phyloP scores from a whole-genome alignment of 1,140 invertebrate genomes.

The Diachasmimorpha longicaudata region DNA sequence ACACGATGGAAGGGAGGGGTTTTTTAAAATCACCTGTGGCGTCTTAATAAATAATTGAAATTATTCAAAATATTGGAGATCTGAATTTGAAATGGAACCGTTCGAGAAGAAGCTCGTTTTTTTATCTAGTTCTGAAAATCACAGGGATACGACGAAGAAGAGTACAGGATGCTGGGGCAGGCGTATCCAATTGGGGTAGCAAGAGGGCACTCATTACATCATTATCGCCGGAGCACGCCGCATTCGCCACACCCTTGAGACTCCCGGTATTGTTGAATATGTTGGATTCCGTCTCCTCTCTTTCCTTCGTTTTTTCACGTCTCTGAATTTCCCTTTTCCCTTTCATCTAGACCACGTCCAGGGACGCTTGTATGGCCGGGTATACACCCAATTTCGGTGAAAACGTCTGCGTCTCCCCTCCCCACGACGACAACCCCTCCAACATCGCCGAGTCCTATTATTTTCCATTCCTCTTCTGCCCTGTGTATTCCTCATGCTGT shows the following conservation, averaged over 20 bases:
- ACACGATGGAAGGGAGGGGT: no score
- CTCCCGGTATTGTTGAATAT: slow-evolving; percentile 15
- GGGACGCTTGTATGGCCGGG: background rate
- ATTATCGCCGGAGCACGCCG: slow-evolving; percentile 41
- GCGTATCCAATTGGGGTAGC: slow-evolving; percentile 39
- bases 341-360: background rate
- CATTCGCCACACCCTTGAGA: slow-evolving; percentile 37
- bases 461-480: background rate
- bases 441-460: background rate
- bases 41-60: no score
- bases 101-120: background rate
- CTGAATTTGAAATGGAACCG: no score
- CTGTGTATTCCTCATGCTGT: background rate
- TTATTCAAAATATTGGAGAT: no score
- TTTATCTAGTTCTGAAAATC: background rate
- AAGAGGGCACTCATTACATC: slow-evolving; percentile 45
- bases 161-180: slow-evolving; percentile 8
- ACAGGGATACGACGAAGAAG: background rate
- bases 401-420: background rate
- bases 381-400: background rate
- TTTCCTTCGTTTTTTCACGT: slow-evolving; percentile 20
- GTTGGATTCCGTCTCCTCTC: slow-evolving; percentile 14
- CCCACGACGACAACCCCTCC: no score
- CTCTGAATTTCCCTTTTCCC: slow-evolving; percentile 4
- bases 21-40: no score